Conservation (phyloP, 2,113 vertebrate species). For the Centropus bengalensis region DNA sequence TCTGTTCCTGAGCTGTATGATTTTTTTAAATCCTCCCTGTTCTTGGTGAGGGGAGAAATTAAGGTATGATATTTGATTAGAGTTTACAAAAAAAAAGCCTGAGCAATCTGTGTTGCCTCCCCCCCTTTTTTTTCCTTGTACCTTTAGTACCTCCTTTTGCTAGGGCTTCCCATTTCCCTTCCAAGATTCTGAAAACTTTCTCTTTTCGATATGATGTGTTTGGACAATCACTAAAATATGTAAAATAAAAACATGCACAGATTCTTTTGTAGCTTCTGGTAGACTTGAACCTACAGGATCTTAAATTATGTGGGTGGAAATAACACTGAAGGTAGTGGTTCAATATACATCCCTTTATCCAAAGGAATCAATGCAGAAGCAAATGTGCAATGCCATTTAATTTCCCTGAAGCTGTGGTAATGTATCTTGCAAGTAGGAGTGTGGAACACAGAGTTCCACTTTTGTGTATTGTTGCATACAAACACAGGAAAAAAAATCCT, state of each 20-base stretch:
- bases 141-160: neutral
- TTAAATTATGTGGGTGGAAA: neutral
- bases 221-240: neutral
- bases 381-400: neutral
- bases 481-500: neutral
- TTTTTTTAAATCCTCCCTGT: neutral
- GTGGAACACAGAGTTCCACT: neutral
- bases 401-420: neutral
- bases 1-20: fast-evolving
- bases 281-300: neutral
- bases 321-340: neutral
- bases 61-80: neutral
- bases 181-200: neutral
- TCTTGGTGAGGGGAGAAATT: neutral
- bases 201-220: neutral
- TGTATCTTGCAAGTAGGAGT: neutral
- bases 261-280: neutral
- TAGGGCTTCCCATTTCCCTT: neutral
- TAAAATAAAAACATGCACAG: neutral
- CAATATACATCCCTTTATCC: neutral
- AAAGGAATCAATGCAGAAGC: neutral
- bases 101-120: neutral
- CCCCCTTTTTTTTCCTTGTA: neutral
- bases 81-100: neutral
- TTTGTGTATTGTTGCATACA: neutral